Base-by-base conservation (phyloP, 2,888 invertebrate species). In the Watsonalla binaria region DNA sequence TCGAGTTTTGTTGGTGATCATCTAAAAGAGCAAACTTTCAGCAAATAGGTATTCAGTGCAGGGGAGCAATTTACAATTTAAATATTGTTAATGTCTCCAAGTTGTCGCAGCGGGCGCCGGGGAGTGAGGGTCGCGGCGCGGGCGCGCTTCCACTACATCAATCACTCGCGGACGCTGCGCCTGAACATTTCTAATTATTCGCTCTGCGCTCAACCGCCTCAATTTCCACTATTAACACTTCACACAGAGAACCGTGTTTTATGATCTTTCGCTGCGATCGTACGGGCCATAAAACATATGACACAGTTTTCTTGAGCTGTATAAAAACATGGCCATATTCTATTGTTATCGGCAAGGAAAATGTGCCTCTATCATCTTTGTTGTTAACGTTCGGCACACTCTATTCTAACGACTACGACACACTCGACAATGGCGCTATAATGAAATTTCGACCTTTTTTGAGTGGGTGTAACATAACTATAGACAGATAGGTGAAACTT, bases 31-130 rank as follows among this genome's bases (percentile, higher is more conserved):
- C 74, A 72, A 86, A 85, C 75, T 86, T 86, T 81, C 65, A 70
- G 70, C 78, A 80, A 86, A 85, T 89, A 86, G 86, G 88, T 89
- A 88, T 89, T 90, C 90, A 88, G 87, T 89, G 84, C 88, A 86
- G 83, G 83, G 70, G 76, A 85, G 84, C 78, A 88, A 90, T 90
- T 89, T 90, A 88, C 86, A 90, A 89, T 90, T 89, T 88, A 90
- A 90, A 90, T 90, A 88, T 89, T 87, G 84, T 86, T 90, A 89
- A 90, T 90, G 90, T 90, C 85, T 80, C 84, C 85, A 81, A 88
- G 90, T 86, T 84, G 86, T 84, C 86, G 82, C 77, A 63, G 68
- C 65, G 71, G 65, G 66, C 24, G 24, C 24, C 58, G 66, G 68
- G 60, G 60, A 63, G 61, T 56, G 62, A 63, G 65, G 66, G 69